Conservation (phyloP, 2,797 vertebrate genomes). For the Catharus ustulatus region DNA sequence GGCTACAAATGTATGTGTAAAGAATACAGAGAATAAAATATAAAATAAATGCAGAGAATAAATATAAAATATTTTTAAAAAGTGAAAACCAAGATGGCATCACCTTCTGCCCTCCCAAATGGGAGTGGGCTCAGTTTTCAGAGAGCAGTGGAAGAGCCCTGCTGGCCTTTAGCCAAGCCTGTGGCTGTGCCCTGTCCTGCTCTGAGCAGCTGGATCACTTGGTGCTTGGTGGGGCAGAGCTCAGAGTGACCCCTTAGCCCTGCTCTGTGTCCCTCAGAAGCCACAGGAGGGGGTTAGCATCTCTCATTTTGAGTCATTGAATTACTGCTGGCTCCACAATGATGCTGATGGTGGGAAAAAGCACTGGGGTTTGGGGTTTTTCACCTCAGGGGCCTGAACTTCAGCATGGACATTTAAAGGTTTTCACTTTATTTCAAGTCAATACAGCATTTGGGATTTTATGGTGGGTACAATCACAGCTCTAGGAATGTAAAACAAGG, state of each 20-base stretch:
- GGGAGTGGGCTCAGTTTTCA: background rate
- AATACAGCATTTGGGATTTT: background rate
- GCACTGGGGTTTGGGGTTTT: background rate
- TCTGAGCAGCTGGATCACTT: background rate
- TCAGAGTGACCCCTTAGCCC: background rate
- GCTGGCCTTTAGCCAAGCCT: background rate
- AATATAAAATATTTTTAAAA: background rate
- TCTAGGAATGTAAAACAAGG: background rate
- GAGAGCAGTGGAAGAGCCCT: background rate
- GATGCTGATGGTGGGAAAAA: background rate
- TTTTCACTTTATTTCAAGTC: background rate
- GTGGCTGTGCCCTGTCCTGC: background rate
- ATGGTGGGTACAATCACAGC: background rate
- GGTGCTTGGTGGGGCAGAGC: background rate
- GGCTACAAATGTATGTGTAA: too few relatives aligned
- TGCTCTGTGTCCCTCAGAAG: background rate
- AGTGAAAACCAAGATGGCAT: background rate
- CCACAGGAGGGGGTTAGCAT: background rate
- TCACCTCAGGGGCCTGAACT: background rate
- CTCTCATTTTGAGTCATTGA: background rate
- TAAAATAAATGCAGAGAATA: background rate
- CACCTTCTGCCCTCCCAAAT: background rate
- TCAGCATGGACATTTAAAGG: background rate
- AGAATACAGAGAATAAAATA: background rate
- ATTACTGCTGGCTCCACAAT: background rate